Percentiles rank a stretch among this genome's conserved stretches.
These are phyloP conservation scores for Nansenia antarctica DNA, from an alignment of 2,113 vertebrate genomes.

Conservation along the genomic window DNA sequence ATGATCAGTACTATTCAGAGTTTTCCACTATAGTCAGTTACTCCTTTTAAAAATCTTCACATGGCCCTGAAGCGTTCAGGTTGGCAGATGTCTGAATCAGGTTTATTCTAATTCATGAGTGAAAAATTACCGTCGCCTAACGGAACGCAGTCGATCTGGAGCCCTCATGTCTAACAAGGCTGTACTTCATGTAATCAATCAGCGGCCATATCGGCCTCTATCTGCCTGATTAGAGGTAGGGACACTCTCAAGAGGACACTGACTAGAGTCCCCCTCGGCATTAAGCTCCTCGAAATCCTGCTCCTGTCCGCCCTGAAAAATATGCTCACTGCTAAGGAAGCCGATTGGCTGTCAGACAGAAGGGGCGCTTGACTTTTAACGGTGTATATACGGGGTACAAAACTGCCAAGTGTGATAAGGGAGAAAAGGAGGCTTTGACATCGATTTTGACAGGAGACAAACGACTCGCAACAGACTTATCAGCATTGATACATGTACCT, in stretches of 20 bases:
- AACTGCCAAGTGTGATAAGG: conserved; percentile 65
- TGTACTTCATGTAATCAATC: conserved; percentile 37
- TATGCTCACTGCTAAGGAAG: conserved; percentile 31
- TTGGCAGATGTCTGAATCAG: too few relatives aligned
- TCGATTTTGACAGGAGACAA: conserved; percentile 66
- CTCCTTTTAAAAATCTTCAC: too few relatives aligned
- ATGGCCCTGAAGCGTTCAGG: not conserved
- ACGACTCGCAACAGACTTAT: conserved; percentile 62
- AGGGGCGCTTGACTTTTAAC: conserved; percentile 52
- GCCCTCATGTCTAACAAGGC: conserved; percentile 4
- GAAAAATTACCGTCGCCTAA: conserved; percentile 15
- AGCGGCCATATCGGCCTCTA: conserved; percentile 20
- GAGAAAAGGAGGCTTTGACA: conserved; percentile 55
- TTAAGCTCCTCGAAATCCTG: conserved; percentile 17
- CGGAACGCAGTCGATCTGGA: not conserved
- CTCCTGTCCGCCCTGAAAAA: conserved; percentile 37
- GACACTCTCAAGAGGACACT: conserved; percentile 22
- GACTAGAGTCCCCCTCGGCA: conserved; percentile 26
- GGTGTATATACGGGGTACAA: conserved; percentile 59
- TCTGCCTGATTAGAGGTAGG: conserved; percentile 31
- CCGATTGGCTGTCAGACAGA: conserved; percentile 49
- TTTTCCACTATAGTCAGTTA: too few relatives aligned
- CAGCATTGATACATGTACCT: conserved; percentile 52
- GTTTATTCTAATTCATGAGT: conserved; percentile 6
- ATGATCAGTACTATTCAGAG: too few relatives aligned